phyloP scores from a whole-genome alignment of 2,888 invertebrate genomes.

The Troides oblongomaculatus region DNA sequence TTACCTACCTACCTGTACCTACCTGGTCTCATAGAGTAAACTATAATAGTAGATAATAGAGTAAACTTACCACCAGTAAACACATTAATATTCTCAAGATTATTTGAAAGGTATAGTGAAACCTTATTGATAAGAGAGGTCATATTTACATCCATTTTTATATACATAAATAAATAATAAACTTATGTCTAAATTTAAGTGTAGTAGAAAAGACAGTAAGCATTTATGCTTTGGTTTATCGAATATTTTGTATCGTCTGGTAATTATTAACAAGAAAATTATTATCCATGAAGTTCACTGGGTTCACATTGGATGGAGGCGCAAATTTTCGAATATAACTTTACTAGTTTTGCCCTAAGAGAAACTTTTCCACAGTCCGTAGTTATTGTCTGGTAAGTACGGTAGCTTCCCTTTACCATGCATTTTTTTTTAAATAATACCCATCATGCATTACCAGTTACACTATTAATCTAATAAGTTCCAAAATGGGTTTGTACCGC shows the following conservation, averaged over 20 bases:
- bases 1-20: too few species aligned
- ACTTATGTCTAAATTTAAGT: background rate
- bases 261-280: background rate
- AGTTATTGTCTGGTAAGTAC: too few species aligned
- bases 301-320: background rate
- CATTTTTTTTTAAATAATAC: background rate
- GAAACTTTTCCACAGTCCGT: background rate
- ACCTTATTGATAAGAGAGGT: background rate
- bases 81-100: background rate
- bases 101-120: background rate
- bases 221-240: conserved; percentile 20
- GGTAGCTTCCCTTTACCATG: too few species aligned
- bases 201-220: background rate
- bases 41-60: too few species aligned
- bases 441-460: background rate
- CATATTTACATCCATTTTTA: background rate
- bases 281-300: background rate
- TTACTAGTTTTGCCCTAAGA: background rate
- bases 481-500: too few species aligned
- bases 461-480: background rate
- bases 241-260: background rate
- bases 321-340: background rate
- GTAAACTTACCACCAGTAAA: background rate
- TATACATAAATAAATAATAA: background rate
- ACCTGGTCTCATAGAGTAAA: too few species aligned